Conservation (phyloP, 2,113 vertebrate species). For the Melanostigma gelatinosum region DNA sequence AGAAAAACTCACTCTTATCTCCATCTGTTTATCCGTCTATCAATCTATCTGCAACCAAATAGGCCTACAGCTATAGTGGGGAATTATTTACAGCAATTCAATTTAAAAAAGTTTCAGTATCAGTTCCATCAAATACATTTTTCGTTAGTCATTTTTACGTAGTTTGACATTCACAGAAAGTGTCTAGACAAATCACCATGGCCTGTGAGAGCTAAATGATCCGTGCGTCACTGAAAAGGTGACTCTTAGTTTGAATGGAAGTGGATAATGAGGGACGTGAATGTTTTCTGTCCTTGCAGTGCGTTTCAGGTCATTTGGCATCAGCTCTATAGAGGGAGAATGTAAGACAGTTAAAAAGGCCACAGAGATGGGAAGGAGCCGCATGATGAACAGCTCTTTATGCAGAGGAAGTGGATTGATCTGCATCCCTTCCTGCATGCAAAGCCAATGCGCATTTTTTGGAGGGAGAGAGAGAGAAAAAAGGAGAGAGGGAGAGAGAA, state of each 20-base stretch:
- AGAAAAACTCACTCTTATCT: not conserved
- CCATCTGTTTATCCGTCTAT: not conserved
- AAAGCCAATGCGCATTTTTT: conserved; percentile 37
- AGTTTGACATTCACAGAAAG: conserved; percentile 7
- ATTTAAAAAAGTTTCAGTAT: not conserved
- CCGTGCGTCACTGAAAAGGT: conserved; percentile 7
- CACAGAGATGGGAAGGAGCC: conserved; percentile 11
- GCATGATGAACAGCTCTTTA: conserved; percentile 22
- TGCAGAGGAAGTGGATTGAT: conserved; percentile 48
- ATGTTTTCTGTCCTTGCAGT: conserved; percentile 21
- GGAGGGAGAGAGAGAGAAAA: conserved; percentile 9
- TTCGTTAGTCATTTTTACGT: not conserved
- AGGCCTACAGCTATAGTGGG: not conserved
- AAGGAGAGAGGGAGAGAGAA: conserved; percentile 10
- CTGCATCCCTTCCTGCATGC: conserved; percentile 35
- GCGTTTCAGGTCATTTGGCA: conserved; percentile 20
- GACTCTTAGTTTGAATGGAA: conserved; percentile 19
- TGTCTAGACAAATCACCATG: not conserved
- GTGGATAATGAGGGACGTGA: not conserved
- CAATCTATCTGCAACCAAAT: not conserved
- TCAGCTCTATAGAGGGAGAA: not conserved
- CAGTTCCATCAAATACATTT: not conserved
- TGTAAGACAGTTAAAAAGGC: conserved; percentile 31
- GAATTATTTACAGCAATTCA: not conserved
- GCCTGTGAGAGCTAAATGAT: not conserved